Evolutionary conservation across 1,140 invertebrate genomes (phyloP).

Genomic region (Lepidurus couesii): DNA sequence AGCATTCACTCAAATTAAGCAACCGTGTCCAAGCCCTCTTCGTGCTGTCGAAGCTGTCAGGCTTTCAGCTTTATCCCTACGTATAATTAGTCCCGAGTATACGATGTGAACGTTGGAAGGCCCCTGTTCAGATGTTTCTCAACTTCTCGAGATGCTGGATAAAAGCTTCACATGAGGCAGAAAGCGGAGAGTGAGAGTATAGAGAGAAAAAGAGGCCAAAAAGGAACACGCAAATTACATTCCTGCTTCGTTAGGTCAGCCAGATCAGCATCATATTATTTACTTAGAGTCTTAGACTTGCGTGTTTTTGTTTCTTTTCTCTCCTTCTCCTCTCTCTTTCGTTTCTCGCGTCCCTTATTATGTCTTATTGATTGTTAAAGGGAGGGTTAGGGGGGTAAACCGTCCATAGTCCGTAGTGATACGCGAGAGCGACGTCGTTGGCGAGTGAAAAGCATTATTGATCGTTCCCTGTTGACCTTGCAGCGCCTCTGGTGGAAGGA

Average conservation of each 20-base stretch:
- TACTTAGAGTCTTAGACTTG: background rate
- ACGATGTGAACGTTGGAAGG: background rate
- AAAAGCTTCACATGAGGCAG: background rate
- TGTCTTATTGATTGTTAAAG: constrained; percentile 11
- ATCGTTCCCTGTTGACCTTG: constrained; percentile 8
- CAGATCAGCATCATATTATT: background rate
- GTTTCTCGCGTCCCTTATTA: background rate
- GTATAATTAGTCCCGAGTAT: constrained; percentile 2
- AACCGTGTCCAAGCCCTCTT: background rate
- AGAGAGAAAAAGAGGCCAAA: background rate
- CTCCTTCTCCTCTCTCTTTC: background rate
- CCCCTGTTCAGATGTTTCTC: constrained; percentile 8
- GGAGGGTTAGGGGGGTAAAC: background rate
- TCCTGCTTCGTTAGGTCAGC: background rate
- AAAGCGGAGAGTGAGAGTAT: background rate
- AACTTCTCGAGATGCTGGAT: background rate
- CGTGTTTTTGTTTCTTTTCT: too few species aligned
- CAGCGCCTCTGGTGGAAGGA: constrained; percentile 7
- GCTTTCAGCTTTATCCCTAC: background rate
- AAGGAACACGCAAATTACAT: background rate
- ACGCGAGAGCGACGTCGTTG: constrained; percentile 10
- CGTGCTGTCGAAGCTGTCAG: background rate
- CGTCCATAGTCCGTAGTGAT: constrained; percentile 11
- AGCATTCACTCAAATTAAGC: constrained; percentile 10
- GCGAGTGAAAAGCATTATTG: constrained; percentile 18